Evolutionary conservation across 2,113 vertebrate species (phyloP).

Genomic region (Strix uralensis): DNA sequence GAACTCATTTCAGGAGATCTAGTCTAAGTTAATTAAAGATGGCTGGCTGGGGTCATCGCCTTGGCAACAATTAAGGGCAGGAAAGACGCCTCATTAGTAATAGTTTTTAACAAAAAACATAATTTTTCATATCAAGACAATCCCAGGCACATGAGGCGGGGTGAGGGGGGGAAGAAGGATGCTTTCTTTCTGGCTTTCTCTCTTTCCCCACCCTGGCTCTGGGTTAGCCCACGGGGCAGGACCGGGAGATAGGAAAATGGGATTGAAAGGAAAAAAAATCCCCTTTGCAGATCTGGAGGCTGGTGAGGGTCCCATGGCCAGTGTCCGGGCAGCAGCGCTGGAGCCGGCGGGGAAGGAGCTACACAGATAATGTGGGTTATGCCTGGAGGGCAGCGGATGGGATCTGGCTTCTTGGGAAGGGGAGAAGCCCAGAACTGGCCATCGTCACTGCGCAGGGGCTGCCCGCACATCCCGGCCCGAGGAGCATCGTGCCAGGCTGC

Average conservation of each 20-base stretch:
- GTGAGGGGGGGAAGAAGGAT: background rate
- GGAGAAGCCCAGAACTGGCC: background rate
- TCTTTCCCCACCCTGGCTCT: background rate
- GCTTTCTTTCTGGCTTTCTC: background rate
- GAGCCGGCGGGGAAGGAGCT: background rate
- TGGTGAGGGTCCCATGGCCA: background rate
- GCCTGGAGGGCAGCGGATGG: background rate
- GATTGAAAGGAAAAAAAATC: background rate
- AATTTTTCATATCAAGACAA: constrained; percentile 67
- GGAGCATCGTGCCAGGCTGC: background rate
- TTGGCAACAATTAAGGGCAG: constrained; percentile 82
- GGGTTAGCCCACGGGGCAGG: background rate
- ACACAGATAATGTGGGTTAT: rapidly evolving
- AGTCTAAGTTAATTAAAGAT: constrained; percentile 83
- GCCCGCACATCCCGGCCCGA: rapidly evolving
- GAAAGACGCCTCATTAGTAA: constrained; percentile 76
- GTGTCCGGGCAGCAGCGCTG: rapidly evolving
- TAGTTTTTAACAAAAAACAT: constrained; percentile 70
- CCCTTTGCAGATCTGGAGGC: background rate
- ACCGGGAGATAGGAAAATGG: background rate
- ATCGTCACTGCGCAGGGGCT: rapidly evolving
- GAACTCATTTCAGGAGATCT: constrained; percentile 75
- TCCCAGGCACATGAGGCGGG: background rate
- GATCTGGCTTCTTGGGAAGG: background rate
- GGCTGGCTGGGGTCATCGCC: constrained; percentile 80